Evolutionary conservation across 1,140 invertebrate species (phyloP).

Genomic region (Drosophila setifemur): DNA sequence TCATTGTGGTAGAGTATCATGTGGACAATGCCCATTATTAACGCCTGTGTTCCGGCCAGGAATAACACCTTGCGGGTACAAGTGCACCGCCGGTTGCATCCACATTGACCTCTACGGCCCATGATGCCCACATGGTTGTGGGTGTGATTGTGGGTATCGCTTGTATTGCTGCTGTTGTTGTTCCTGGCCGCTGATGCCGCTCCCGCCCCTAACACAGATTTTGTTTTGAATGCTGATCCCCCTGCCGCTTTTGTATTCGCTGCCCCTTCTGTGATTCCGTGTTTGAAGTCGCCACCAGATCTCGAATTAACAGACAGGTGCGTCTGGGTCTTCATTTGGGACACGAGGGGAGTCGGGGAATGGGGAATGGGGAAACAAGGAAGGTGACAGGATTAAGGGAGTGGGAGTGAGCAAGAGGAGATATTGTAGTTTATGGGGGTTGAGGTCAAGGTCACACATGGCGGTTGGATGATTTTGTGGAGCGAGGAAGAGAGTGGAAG

Average conservation of each 20-base stretch:
- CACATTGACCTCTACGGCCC: background rate
- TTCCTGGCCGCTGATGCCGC: background rate
- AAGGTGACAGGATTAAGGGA: background rate
- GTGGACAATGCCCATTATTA: conserved; percentile 13
- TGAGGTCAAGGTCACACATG: no score
- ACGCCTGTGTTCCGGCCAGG: conserved; percentile 1
- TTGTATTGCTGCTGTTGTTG: no score
- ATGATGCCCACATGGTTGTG: background rate
- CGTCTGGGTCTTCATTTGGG: conserved; percentile 6
- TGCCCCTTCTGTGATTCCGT: background rate
- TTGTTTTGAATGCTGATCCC: background rate
- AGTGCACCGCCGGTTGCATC: background rate
- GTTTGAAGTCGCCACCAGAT: background rate
- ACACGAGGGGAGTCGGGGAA: background rate
- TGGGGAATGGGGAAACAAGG: background rate
- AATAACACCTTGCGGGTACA: background rate
- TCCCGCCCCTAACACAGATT: background rate
- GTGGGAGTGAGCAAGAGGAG: no score
- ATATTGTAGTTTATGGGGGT: no score
- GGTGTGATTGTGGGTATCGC: no score
- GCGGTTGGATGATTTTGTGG: no score
- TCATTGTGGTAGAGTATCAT: conserved; percentile 31
- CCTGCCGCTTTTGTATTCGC: background rate
- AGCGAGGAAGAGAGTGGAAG: background rate
- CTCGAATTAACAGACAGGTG: background rate